These are phyloP conservation scores for Nannospalax galili DNA, from an alignment of 2,113 vertebrate species.

Conservation along the genomic window DNA sequence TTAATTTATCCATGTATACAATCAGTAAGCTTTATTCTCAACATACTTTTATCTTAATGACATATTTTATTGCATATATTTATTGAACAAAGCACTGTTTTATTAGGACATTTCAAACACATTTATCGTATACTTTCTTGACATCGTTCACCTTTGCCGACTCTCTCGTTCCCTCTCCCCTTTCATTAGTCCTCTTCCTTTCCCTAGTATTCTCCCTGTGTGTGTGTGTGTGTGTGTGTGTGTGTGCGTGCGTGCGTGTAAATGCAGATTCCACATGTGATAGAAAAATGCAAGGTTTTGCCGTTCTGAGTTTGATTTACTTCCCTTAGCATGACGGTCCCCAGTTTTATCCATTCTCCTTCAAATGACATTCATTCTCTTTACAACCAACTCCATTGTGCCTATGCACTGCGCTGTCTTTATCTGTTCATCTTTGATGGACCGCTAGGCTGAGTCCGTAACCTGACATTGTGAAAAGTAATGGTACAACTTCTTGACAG, in stretches of 20 bases:
- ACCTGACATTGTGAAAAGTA: not conserved
- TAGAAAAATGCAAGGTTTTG: not conserved
- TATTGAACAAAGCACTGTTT: not conserved
- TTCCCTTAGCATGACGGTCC: not conserved
- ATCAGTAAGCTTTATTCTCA: conserved; percentile 31
- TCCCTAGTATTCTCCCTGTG: not conserved
- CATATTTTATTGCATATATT: not conserved
- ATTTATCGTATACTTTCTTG: too few species aligned
- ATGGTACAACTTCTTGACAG: not conserved
- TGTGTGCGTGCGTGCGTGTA: too few species aligned
- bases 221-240: too few species aligned
- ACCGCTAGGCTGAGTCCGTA: not conserved
- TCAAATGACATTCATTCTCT: not conserved
- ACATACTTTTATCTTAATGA: conserved; percentile 37
- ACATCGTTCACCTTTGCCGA: too few species aligned
- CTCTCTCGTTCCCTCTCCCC: not conserved
- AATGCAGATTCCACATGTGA: not conserved
- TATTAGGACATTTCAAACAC: not conserved
- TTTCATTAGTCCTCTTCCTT: not conserved
- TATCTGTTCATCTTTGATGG: too few species aligned
- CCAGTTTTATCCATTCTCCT: not conserved
- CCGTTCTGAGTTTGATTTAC: not conserved
- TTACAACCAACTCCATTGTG: too few species aligned
- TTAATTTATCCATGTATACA: conserved; percentile 44
- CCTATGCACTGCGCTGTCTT: not conserved